Base-by-base conservation (phyloP, 1,140 invertebrate genomes). In the Archegozetes longisetosus region DNA sequence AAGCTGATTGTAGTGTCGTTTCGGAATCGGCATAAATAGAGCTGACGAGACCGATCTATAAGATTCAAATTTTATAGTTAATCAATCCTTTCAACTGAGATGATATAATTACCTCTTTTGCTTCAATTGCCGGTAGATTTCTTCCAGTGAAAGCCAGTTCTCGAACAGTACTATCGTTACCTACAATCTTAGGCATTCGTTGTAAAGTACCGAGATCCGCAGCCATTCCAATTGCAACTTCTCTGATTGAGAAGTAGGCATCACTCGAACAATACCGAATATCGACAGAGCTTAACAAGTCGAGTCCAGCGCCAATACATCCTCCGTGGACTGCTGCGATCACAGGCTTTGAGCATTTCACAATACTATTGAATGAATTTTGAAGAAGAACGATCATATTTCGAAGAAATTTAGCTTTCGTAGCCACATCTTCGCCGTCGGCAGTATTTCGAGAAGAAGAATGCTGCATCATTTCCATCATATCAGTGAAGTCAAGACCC, bases 141-240 rank as follows among this genome's bases (percentile, higher is more conserved):
- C 92, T 75, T 0, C 79, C 88, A 1, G 92, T 95, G 64, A 80
- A 92, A 60, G 82, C 83, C 6, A 97, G 74, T 71, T 98, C 94
- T 48, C 89, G 77, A 0, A 80, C 83, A 51, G 90, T 75, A 68
- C 90, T 93, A 48, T 86, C 80, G 68, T 81, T 94, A 9, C 90
- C 90, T 51, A 95, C 78, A 1, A 91, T 79, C 76, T 88, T 93
- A n/a, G 91, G 92, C 28, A 98, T 73, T 65, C 93, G 79, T 74
- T 98, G 93, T 27, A 98, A 74, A 1, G 85, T 84, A 25, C 94
- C 94, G 40, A 98, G 84, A 78, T 98, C 94, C 53, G 94, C 90
- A 52, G 92, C 88, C 72, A 98, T 76, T 1, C 91, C 92, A 63
- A 78, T 63, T 58, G 74, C 73, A 54, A 83, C 84, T 77, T 94